Evolutionary conservation across 1,140 invertebrate genomes (phyloP), one percentile per base, ranked within the genome.

Genomic region (Elysia chlorotica): DNA sequence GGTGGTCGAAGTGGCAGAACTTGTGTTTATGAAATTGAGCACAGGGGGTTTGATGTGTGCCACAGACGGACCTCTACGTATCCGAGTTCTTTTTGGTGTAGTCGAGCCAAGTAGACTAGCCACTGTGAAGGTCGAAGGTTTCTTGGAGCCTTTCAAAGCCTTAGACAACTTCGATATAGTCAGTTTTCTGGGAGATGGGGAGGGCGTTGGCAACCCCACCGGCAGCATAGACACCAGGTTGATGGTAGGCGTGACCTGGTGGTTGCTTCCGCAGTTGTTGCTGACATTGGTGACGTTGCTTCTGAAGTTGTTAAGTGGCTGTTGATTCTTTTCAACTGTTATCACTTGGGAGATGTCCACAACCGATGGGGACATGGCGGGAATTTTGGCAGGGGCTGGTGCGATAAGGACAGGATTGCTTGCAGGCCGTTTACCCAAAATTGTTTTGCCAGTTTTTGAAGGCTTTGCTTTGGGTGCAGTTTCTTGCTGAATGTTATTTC

Each of bases 401-500:
- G 69, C 69, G 3, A 71, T 62, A 6, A 23, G 35, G 1, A 71
- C 28, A 10, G 69, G 69, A 21, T 25, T 48, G 36, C n/a, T 63
- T 17, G 69, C 69, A 2, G 35, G 57, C 53, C 69, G 19, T 57
- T 71, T 71, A 19, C 69, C 69, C 14, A 71, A 35, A n/a, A 48
- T 48, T n/a, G n/a, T n/a, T n/a, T n/a, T n/a, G n/a, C n/a, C n/a
- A n/a, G n/a, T n/a, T n/a, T n/a, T n/a, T n/a, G n/a, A n/a, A n/a
- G n/a, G n/a, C n/a, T n/a, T n/a, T n/a, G n/a, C n/a, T n/a, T n/a
- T n/a, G n/a, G n/a, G n/a, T n/a, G n/a, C n/a, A n/a, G n/a, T n/a
- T n/a, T n/a, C n/a, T n/a, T n/a, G n/a, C n/a, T n/a, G n/a, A n/a
- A n/a, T n/a, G n/a, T n/a, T n/a, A n/a, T n/a, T n/a, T n/a, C n/a